Evolutionary conservation across 2,888 invertebrate genomes (phyloP).

Genomic region (Lithosia quadra): DNA sequence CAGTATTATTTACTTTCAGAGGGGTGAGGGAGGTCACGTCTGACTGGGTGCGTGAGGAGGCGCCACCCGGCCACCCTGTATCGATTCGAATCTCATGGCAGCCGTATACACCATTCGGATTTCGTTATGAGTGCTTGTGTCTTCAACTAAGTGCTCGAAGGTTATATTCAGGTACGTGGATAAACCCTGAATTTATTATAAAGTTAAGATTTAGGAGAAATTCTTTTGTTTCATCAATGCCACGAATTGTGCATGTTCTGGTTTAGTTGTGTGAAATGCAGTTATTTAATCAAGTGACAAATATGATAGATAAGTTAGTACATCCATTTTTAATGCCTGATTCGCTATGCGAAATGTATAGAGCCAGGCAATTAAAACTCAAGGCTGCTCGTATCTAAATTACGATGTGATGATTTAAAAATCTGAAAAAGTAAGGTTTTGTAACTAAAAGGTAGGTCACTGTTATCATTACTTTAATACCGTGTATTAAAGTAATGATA

Average conservation of each 20-base stretch:
- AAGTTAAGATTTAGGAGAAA: background rate
- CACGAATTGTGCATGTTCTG: background rate
- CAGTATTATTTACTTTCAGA: slow-evolving; percentile 12
- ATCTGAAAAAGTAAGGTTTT: background rate
- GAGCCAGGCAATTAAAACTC: background rate
- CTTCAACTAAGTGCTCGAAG: slow-evolving; percentile 33
- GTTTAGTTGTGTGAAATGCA: background rate
- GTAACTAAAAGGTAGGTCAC: background rate
- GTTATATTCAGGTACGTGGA: slow-evolving; percentile 44
- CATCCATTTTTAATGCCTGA: background rate
- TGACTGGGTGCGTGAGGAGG: slow-evolving; percentile 43
- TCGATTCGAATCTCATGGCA: slow-evolving; percentile 69
- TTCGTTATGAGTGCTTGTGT: slow-evolving; percentile 50
- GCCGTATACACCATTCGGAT: slow-evolving; percentile 56
- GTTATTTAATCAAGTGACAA: background rate
- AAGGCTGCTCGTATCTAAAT: background rate
- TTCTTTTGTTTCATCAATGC: background rate
- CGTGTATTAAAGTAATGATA: too few species aligned
- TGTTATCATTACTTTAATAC: too few species aligned
- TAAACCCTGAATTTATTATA: slow-evolving; percentile 3
- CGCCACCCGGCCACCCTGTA: slow-evolving; percentile 65
- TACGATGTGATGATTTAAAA: background rate
- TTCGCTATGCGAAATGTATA: background rate
- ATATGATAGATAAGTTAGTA: background rate
- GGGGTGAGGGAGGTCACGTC: slow-evolving; percentile 42